Base-by-base conservation (phyloP, 2,113 vertebrate species). In the Oriolus oriolus region DNA sequence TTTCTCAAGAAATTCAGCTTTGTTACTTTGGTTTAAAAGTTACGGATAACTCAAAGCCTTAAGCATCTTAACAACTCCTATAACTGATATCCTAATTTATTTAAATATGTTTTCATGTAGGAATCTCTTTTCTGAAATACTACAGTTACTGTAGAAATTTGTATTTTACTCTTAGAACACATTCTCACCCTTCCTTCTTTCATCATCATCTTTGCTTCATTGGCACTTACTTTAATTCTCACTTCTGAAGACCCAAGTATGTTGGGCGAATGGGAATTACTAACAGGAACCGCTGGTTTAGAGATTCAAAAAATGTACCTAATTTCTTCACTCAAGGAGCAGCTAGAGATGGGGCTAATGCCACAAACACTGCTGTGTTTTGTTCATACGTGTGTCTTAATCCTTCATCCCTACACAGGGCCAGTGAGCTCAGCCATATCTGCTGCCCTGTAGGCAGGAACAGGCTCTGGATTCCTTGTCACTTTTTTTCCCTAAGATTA, bases 241-340 rank as follows among this genome's bases (percentile, higher is more conserved):
- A 23, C 16, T 42, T 60, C 16, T 10, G 63, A 60, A 5, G 49
- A 76, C 31, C 9, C 22, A 13, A 41, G 8, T 37, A 41, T 8
- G 3, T 19, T 64, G 49, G 75, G 37, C n/a, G 83, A 87, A 84
- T 0, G 1, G 44, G 57, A 84, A 65, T 30, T 39, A 68, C 33
- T 71, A 41, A 41, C 23, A 44, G 0, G 1, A 79, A 49, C 27
- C 0, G 0, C 27, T 85, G 22, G 35, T 82, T 79, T 73, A 76
- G 41, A 86, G 35, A 41, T n/a, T 68, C 2, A 68, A n/a, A 59
- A 64, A 68, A 19, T 16, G 11, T 65, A n/a, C 22, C 35, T 22
- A 3, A 64, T 73, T 64, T 65, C 31, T 45, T 85, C 37, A 53
- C 17, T 83, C 22, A 17, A 27, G 39, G 16, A 57, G n/a, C n/a